Percentiles rank a stretch among this genome's conserved stretches.
Evolutionary conservation across 2,888 invertebrate species (phyloP).

Genomic region (Rhopalosiphum nymphaeae): DNA sequence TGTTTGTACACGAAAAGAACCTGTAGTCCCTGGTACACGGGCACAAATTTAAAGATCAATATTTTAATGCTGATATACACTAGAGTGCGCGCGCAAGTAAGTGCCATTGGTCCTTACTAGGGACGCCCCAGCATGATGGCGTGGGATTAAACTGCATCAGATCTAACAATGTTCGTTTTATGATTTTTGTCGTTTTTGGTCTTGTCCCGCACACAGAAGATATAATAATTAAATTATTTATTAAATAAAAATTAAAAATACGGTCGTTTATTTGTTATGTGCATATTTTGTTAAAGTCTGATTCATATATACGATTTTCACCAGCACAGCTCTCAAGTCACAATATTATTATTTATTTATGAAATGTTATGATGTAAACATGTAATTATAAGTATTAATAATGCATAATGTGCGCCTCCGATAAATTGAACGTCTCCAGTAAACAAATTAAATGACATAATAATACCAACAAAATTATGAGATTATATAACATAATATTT

Average conservation of each 20-base stretch:
- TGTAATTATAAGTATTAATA: background rate
- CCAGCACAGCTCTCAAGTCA: background rate
- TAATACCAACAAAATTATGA: background rate
- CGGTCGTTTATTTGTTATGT: background rate
- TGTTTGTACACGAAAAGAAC: constrained; percentile 42
- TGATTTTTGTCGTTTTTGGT: constrained; percentile 22
- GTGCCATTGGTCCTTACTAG: constrained; percentile 64
- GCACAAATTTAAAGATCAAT: constrained; percentile 65
- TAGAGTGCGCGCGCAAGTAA: constrained; percentile 64
- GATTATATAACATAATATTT: background rate
- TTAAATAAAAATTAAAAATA: too few relatives aligned
- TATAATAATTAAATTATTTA: background rate
- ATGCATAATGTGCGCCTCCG: background rate
- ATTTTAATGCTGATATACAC: constrained; percentile 64
- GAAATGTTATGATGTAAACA: background rate
- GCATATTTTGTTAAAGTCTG: background rate
- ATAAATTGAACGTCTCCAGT: background rate
- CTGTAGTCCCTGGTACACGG: constrained; percentile 58
- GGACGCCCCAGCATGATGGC: constrained; percentile 65
- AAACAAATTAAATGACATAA: background rate
- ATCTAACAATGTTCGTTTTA: constrained; percentile 50
- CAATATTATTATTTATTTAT: background rate
- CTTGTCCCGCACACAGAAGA: background rate
- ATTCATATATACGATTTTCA: background rate
- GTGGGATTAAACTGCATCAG: constrained; percentile 58